phyloP scores from a whole-genome alignment of 1,140 invertebrate species.

The Drosophila kikkawai region DNA sequence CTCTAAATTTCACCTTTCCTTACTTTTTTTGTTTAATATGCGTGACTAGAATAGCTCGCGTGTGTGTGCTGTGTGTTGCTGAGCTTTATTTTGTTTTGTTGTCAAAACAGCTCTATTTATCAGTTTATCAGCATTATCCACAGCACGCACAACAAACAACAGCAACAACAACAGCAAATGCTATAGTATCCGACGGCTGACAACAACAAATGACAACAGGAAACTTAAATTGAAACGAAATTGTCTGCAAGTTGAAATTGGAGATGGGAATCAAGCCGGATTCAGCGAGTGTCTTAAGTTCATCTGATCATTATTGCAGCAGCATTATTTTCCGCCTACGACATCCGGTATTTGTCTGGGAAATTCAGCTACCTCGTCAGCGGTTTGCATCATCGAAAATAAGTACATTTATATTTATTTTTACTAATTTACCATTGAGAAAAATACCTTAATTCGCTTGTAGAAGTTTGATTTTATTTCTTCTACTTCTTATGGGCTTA shows the following conservation, averaged over 20 bases:
- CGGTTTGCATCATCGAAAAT: slow-evolving; percentile 10
- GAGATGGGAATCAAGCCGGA: slow-evolving; percentile 34
- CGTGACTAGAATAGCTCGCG: slow-evolving; percentile 69
- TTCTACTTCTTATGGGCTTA: not conserved
- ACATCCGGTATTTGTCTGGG: slow-evolving; percentile 26
- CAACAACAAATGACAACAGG: slow-evolving; percentile 48
- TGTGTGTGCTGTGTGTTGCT: slow-evolving; percentile 26
- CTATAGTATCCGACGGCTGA: slow-evolving; percentile 21
- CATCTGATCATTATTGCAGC: slow-evolving; percentile 25
- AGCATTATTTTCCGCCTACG: slow-evolving; percentile 29
- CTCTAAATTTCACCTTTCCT: slow-evolving; percentile 36
- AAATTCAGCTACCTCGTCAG: not conserved
- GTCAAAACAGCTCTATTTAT: slow-evolving; percentile 76
- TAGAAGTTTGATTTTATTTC: not conserved
- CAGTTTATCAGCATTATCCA: slow-evolving; percentile 65
- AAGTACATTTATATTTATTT: not conserved
- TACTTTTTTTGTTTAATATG: slow-evolving; percentile 33
- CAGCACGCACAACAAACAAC: slow-evolving; percentile 38
- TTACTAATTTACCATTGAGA: too few relatives aligned
- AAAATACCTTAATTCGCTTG: too few relatives aligned
- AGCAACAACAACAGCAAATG: slow-evolving; percentile 26
- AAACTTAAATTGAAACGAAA: slow-evolving; percentile 52
- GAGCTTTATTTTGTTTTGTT: slow-evolving; percentile 45
- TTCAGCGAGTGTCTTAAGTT: slow-evolving; percentile 25
- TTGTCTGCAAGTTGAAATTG: slow-evolving; percentile 36